Base-by-base conservation (phyloP, 2,888 invertebrate species). In the Pilophorus perplexus region DNA sequence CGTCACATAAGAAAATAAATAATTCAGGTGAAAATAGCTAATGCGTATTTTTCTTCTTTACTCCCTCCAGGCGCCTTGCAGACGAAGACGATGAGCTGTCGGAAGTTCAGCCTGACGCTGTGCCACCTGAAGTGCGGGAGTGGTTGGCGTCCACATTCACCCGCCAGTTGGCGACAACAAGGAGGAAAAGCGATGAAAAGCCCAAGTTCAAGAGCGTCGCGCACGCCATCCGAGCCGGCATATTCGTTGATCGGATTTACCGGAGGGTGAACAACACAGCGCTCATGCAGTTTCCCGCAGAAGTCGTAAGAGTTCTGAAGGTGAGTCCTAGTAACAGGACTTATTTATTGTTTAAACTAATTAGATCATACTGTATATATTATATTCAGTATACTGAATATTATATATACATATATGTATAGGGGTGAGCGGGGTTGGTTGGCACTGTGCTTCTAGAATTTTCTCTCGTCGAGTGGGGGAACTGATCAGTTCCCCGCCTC, bases 61-160 rank as follows among this genome's bases (percentile, higher is more conserved):
- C n/a, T 28, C 23, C 23, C 25, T 54, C 33, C 81, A 89, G 89
- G 81, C 83, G 89, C 74, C 79, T 89, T 77, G 88, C 89, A 42
- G 91, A 91, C 74, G 95, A 95, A 78, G 95, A 95, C 78, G 96
- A 96, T 78, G 96, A 96, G 78, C 80, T 96, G 72, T 93, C 93
- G 46, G 95, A 95, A 78, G 95, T 96, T 65, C 93, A 95, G 75
- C 94, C 95, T 64, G 95, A 96, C 77, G 93, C 94, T 10, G 95
- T 96, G 57, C 96, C 96, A 40, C 93, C 90, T 68, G 96, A 96
- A 78, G 96, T 96, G 44, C 85, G 96, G 73, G 95, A 96, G 79
- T 96, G 96, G 96, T 80, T 96, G 77, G 94, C 95, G 67, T 90
- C 94, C 68, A 96, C 96, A 48, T 96, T 96, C 80, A 97, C 96